A percentile compares a stretch with the other conserved stretches of the same genome.
Conservation (phyloP, 2,797 vertebrate species). For the Lagorchestes hirsutus region DNA sequence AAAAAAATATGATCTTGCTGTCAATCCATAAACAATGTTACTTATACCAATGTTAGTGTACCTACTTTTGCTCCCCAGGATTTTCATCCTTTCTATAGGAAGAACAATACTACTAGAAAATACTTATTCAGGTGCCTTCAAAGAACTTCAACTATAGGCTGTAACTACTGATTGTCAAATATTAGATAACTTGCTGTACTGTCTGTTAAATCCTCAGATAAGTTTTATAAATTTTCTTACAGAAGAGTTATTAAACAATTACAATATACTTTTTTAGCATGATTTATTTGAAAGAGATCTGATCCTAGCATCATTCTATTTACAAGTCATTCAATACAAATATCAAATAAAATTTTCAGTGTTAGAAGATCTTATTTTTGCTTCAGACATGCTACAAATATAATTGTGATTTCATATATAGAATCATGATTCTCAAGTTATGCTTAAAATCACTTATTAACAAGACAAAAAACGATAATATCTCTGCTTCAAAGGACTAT, state of each 20-base stretch:
- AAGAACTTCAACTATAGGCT: neutral
- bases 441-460: conserved; percentile 4
- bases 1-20: neutral
- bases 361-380: conserved; percentile 7
- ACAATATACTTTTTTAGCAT: conserved; percentile 26
- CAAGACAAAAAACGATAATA: conserved; percentile 34
- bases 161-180: conserved; percentile 6
- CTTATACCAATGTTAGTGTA: neutral
- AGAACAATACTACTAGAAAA: conserved; percentile 40
- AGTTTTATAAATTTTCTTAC: conserved; percentile 31
- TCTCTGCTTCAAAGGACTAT: conserved; percentile 10
- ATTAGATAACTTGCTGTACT: neutral
- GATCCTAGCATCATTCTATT: neutral
- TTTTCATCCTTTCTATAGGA: conserved; percentile 11
- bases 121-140: conserved; percentile 44
- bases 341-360: neutral
- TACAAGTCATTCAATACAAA: conserved; percentile 6
- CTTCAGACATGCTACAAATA: conserved; percentile 22
- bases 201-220: conserved; percentile 38
- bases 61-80: neutral
- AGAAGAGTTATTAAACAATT: conserved; percentile 17
- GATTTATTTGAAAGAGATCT: conserved; percentile 31
- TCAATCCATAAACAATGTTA: neutral
- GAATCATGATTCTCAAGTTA: conserved; percentile 8
- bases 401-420: conserved; percentile 2